A percentile compares a stretch with the other conserved stretches of the same genome.
Evolutionary conservation across 2,113 vertebrate genomes (phyloP).

Genomic region (Caracal caracal): DNA sequence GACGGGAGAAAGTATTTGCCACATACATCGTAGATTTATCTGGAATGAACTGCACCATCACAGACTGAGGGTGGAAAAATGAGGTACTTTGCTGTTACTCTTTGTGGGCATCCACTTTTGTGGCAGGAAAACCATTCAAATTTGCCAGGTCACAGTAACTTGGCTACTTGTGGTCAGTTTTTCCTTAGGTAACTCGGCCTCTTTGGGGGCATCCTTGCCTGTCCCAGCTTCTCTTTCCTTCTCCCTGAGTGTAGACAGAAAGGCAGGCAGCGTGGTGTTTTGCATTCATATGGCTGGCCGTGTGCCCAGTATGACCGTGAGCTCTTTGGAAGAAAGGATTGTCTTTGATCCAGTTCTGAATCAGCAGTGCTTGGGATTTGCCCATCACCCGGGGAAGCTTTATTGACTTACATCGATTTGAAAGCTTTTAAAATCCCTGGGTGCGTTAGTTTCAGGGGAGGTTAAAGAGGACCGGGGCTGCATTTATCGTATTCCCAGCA

Average conservation of each 20-base stretch:
- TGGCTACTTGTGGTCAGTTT: background rate
- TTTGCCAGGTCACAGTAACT: background rate
- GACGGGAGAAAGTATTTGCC: background rate
- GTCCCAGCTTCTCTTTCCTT: background rate
- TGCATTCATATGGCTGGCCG: background rate
- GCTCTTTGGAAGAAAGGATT: background rate
- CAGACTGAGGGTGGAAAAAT: background rate
- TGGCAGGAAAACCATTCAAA: background rate
- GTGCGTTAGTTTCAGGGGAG: background rate
- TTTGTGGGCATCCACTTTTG: background rate
- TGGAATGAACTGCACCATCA: background rate
- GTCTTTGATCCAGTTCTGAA: background rate
- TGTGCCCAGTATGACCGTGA: background rate
- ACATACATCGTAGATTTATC: background rate
- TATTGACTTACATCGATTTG: background rate
- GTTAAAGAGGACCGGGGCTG: background rate
- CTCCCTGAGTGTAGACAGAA: background rate
- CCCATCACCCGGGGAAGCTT: background rate
- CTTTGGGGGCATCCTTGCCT: background rate
- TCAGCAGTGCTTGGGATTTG: background rate
- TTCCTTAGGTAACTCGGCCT: background rate
- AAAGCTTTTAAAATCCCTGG: slow-evolving; percentile 20
- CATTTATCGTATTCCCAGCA: background rate
- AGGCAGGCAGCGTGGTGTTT: accelerated
- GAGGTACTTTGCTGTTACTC: background rate